phyloP scores from a whole-genome alignment of 2,797 vertebrate genomes.

The Cryptoblepharus egeriae region DNA sequence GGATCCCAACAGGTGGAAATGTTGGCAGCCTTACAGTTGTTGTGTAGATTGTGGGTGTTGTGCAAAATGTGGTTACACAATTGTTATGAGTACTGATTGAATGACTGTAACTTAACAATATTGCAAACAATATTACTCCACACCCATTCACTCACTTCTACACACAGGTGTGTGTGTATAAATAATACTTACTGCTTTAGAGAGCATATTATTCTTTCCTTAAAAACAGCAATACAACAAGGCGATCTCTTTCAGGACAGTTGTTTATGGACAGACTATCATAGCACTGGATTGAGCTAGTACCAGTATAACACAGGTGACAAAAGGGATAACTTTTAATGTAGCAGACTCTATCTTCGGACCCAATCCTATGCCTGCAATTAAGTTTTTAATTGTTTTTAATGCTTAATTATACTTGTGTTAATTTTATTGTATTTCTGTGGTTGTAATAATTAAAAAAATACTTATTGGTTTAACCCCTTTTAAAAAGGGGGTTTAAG shows the following conservation, averaged over 20 bases:
- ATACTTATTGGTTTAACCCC: background rate
- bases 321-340: background rate
- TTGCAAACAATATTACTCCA: background rate
- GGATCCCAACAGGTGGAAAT: background rate
- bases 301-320: background rate
- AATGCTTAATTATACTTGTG: too few relatives aligned
- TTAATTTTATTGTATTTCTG: too few relatives aligned
- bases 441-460: too few relatives aligned
- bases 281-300: background rate
- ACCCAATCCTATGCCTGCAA: too few relatives aligned
- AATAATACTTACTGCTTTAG: too few relatives aligned
- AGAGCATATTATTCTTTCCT: too few relatives aligned
- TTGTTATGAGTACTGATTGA: background rate
- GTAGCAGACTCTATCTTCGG: too few relatives aligned
- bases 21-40: background rate
- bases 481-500: background rate
- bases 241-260: too few relatives aligned
- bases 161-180: background rate
- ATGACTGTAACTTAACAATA: background rate
- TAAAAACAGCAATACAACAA: too few relatives aligned
- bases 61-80: background rate
- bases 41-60: background rate
- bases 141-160: background rate
- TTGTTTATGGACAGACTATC: too few relatives aligned
- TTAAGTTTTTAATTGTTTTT: too few relatives aligned